Evolutionary conservation across 1,140 invertebrate species (phyloP).

Genomic region (Ylistrum balloti): DNA sequence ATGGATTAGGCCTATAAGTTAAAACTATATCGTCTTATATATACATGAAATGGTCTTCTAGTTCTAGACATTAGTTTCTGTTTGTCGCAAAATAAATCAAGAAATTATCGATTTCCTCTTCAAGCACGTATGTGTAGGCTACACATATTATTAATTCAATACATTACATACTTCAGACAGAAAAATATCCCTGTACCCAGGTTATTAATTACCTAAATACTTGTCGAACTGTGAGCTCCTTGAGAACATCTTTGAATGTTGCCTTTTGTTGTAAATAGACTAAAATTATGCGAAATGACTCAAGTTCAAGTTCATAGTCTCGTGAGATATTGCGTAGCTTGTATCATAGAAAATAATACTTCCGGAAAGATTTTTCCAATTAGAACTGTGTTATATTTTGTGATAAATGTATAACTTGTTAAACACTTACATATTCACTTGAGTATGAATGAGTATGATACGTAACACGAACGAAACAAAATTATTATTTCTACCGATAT

Average conservation of each 20-base stretch:
- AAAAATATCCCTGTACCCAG: neutral
- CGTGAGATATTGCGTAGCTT: neutral
- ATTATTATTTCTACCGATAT: neutral
- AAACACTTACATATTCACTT: too few species aligned
- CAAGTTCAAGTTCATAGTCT: slow-evolving; percentile 38
- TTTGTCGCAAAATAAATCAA: neutral
- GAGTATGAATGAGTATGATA: too few species aligned
- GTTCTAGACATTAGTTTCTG: too few species aligned
- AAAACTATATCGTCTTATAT: too few species aligned
- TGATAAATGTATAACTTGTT: too few species aligned
- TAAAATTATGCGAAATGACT: slow-evolving; percentile 23
- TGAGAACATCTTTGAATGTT: slow-evolving; percentile 60
- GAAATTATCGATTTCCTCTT: neutral
- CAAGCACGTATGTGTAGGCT: neutral
- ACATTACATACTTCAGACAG: neutral
- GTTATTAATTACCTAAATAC: slow-evolving; percentile 59
- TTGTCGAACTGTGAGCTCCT: slow-evolving; percentile 62
- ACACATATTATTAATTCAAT: too few species aligned
- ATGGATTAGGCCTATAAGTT: too few species aligned
- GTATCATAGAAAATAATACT: slow-evolving; percentile 1
- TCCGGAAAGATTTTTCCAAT: neutral
- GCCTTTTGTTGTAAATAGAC: neutral
- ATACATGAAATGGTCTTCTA: too few species aligned
- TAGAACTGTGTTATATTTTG: too few species aligned
- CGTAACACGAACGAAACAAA: neutral